Percentiles rank a stretch among this genome's conserved stretches.
Conservation (phyloP, 2,797 vertebrate species). For the Helostoma temminkii region DNA sequence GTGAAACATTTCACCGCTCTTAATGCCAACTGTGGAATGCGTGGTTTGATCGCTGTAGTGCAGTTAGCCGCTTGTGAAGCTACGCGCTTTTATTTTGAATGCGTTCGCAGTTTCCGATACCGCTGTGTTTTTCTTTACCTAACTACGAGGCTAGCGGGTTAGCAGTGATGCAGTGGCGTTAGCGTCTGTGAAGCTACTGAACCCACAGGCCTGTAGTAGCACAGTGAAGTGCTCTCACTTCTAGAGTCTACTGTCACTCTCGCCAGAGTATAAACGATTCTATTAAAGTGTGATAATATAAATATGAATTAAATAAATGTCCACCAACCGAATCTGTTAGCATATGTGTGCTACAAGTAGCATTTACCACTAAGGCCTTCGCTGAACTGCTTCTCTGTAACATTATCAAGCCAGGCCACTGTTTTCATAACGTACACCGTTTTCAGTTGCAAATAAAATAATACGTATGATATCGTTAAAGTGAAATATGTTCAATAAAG, state of each 20-base stretch:
- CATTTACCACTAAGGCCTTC: constrained; percentile 55
- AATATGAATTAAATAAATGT: background rate
- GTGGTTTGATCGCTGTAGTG: too few relatives aligned
- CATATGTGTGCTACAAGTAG: constrained; percentile 41
- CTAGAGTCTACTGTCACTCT: too few relatives aligned
- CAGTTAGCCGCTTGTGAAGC: rapidly evolving
- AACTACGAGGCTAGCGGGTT: constrained; percentile 53
- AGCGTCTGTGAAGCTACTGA: constrained; percentile 7
- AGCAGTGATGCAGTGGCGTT: constrained; percentile 52
- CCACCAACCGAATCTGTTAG: constrained; percentile 19
- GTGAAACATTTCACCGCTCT: too few relatives aligned
- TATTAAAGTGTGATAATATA: background rate
- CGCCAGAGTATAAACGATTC: rapidly evolving
- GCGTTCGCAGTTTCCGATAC: constrained; percentile 16
- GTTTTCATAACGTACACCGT: constrained; percentile 1
- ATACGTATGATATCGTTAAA: background rate
- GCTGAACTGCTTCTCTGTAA: constrained; percentile 13
- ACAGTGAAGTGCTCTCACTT: background rate
- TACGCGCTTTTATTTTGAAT: constrained; percentile 50
- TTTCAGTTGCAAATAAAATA: background rate
- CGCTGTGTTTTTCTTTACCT: rapidly evolving
- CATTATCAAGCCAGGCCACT: constrained; percentile 11
- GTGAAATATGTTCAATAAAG: rapidly evolving
- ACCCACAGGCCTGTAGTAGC: constrained; percentile 5
- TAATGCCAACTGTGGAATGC: too few relatives aligned